Evolutionary conservation across 2,113 vertebrate species (phyloP).

Genomic region (Abramis brama): DNA sequence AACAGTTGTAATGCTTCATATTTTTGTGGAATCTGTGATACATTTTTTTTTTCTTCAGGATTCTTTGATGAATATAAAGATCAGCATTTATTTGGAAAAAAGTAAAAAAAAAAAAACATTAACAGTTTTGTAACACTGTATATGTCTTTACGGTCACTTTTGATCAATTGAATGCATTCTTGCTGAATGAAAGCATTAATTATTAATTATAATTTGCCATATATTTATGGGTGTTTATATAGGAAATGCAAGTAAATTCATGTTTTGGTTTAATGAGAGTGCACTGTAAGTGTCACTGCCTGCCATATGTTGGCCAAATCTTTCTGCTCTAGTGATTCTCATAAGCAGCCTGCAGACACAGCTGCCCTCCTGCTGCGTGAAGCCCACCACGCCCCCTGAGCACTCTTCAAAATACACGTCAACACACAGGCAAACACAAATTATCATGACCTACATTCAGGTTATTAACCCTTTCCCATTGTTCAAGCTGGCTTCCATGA

Average conservation of each 20-base stretch:
- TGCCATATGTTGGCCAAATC: slow-evolving; percentile 57
- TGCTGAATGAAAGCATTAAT: no score
- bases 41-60: no score
- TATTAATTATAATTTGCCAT: background rate
- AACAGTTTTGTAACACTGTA: no score
- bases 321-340: slow-evolving; percentile 58
- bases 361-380: slow-evolving; percentile 1
- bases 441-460: slow-evolving; percentile 40
- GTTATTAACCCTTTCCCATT: slow-evolving; percentile 9
- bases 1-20: no score
- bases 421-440: slow-evolving; percentile 20
- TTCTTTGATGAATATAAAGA: no score
- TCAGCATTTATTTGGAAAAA: no score
- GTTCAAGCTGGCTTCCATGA: background rate
- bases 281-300: background rate
- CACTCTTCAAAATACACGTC: slow-evolving; percentile 24
- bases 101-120: no score
- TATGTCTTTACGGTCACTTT: no score
- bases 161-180: no score
- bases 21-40: no score
- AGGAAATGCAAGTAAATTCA: background rate
- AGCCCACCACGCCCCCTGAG: slow-evolving; percentile 18
- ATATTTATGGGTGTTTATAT: background rate
- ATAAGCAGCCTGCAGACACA: slow-evolving; percentile 37
- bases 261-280: background rate